Evolutionary conservation across 2,797 vertebrate genomes (phyloP), one percentile per base, ranked within the genome.

Genomic region (Aldrovandia affinis): DNA sequence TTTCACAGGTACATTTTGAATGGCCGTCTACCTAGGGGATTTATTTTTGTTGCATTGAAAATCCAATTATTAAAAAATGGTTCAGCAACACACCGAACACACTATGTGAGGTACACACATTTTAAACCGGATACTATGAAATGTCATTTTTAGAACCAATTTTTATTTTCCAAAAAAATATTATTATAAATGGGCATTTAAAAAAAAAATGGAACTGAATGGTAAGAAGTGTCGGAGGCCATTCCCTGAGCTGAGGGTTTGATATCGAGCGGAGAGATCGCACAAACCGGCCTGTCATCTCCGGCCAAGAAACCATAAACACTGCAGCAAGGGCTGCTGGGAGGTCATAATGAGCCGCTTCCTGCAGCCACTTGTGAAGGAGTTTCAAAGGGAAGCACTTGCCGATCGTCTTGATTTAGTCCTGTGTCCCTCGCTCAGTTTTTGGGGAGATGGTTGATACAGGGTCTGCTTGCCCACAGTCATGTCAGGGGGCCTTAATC

Each of bases 351-450:
- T 18, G 18, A 36, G 55, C 79, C 20, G 55, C 79, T 57, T 61
- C 79, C 79, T 28, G 44, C 30, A 30, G 77, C n/a, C 50, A 33
- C n/a, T 79, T 79, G 10, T 33, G 18, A 33, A 79, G 77, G 25
- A 28, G 54, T 79, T 47, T 79, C 47, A 22, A 20, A 79, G 30
- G n/a, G 22, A 54, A 28, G 47, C 30, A 54, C 39, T 52, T 15
- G 54, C n/a, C 52, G 30, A 79, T 79, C 7, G 39, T 70, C 33
- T 30, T 79, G 47, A 79, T 79, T 52, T 30, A 79, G 44, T 30
- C 47, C 77, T 79, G 18, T 54, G 6, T n/a, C n/a, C n/a, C 33
- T 70, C 15, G 33, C 33, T 39, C 18, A 36, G 36, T 15, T 70
- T 39, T 65, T 10, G 12, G 36, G 68, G 18, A 39, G 68, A 70